Conservation (phyloP, 2,113 vertebrate species). For the Origma solitaria region DNA sequence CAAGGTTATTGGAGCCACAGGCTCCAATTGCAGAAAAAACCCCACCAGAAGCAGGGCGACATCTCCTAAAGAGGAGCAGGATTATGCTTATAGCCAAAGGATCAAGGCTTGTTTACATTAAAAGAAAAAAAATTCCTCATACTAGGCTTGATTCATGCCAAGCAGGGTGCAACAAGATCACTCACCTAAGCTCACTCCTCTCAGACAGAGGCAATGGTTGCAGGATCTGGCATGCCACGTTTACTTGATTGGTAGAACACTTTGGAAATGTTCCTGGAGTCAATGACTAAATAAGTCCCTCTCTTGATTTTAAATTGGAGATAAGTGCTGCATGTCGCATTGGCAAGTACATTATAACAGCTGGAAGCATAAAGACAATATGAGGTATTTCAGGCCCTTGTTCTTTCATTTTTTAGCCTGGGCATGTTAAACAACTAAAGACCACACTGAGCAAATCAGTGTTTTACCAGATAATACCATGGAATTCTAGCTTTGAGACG, state of each 20-base stretch:
- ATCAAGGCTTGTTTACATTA: neutral
- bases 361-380: conserved; percentile 19
- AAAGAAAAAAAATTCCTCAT: neutral
- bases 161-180: neutral
- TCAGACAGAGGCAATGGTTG: neutral
- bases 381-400: neutral
- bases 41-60: neutral
- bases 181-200: neutral
- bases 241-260: neutral
- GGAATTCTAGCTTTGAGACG: neutral
- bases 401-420: neutral
- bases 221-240: neutral
- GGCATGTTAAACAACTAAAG: conserved; percentile 17
- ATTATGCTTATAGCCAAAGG: neutral
- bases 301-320: conserved; percentile 23
- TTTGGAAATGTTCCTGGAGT: conserved; percentile 12
- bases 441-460: neutral
- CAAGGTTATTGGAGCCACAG: neutral
- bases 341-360: conserved; percentile 14
- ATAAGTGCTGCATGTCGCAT: neutral
- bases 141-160: neutral
- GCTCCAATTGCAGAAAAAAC: neutral
- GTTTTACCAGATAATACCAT: neutral
- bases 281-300: conserved; percentile 31
- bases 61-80: neutral